Conservation (phyloP, 2,113 vertebrate species). For the Stigmatopora nigra region DNA sequence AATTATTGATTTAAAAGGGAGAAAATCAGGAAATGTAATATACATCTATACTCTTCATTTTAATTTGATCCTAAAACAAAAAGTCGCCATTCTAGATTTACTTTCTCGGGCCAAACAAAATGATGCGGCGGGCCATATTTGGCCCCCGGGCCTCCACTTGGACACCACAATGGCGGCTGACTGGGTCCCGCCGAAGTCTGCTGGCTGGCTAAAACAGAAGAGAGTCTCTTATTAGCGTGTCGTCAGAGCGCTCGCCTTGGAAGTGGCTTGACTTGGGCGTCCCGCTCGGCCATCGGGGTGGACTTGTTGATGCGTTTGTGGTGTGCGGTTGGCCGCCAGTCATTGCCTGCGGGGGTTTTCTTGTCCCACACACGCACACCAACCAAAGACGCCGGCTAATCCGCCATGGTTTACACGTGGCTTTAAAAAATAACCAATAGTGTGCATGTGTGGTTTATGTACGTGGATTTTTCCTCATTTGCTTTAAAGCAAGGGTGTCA, state of each 20-base stretch:
- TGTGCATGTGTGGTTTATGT: not conserved
- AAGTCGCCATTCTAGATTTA: no score
- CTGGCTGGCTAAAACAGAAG: conserved; percentile 14
- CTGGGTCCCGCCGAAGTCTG: conserved; percentile 26
- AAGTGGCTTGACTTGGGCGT: conserved; percentile 33
- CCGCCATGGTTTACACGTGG: not conserved
- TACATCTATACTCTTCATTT: no score
- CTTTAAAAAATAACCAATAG: not conserved
- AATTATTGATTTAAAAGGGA: no score
- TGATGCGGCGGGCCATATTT: no score
- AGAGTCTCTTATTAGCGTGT: conserved; percentile 2
- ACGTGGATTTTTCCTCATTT: no score
- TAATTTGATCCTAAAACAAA: no score
- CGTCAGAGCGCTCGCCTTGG: not conserved
- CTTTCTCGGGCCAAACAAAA: no score
- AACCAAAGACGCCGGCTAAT: not conserved
- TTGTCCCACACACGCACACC: conserved; percentile 39
- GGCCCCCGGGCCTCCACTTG: no score
- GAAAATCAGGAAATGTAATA: no score
- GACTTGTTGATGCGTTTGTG: conserved; percentile 51
- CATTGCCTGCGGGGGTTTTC: conserved; percentile 34
- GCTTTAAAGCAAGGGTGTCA: no score
- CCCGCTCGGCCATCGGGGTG: conserved; percentile 43
- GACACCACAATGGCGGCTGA: conserved; percentile 9
- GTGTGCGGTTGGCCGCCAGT: conserved; percentile 61